These are phyloP conservation scores for Amaurobius ferox DNA, from an alignment of 2,888 invertebrate species.

Conservation along the genomic window DNA sequence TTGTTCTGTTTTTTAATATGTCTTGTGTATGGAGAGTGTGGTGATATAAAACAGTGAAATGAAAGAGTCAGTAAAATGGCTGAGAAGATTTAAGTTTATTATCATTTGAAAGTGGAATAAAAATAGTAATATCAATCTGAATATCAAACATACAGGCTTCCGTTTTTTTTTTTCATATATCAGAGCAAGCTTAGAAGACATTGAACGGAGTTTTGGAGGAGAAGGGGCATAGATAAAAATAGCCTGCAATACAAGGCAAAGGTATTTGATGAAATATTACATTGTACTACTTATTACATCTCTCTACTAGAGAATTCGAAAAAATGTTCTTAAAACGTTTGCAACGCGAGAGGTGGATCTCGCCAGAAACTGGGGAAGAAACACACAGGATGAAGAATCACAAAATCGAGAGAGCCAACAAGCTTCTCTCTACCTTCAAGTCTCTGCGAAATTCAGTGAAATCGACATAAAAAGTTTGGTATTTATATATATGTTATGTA, in stretches of 20 bases:
- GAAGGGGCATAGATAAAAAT: constrained; percentile 70
- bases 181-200: constrained; percentile 73
- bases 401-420: constrained; percentile 39
- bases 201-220: constrained; percentile 69
- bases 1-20: too few relatives aligned
- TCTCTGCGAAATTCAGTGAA: constrained; percentile 47
- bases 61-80: constrained; percentile 39
- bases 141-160: constrained; percentile 73
- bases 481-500: constrained; percentile 36
- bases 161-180: constrained; percentile 66
- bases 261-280: constrained; percentile 70
- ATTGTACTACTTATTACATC: constrained; percentile 67
- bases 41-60: too few relatives aligned
- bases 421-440: background rate
- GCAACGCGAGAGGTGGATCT: constrained; percentile 15
- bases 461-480: constrained; percentile 64
- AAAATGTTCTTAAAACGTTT: constrained; percentile 61
- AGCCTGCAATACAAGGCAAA: constrained; percentile 73
- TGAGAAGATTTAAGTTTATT: constrained; percentile 73
- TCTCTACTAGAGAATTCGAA: constrained; percentile 61
- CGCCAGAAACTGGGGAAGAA: constrained; percentile 42
- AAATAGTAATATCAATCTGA: constrained; percentile 73
- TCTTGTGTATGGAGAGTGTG: background rate
- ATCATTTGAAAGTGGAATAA: constrained; percentile 74
- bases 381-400: constrained; percentile 66